Evolutionary conservation across 2,113 vertebrate species (phyloP).

Genomic region (Zonotrichia leucophrys): DNA sequence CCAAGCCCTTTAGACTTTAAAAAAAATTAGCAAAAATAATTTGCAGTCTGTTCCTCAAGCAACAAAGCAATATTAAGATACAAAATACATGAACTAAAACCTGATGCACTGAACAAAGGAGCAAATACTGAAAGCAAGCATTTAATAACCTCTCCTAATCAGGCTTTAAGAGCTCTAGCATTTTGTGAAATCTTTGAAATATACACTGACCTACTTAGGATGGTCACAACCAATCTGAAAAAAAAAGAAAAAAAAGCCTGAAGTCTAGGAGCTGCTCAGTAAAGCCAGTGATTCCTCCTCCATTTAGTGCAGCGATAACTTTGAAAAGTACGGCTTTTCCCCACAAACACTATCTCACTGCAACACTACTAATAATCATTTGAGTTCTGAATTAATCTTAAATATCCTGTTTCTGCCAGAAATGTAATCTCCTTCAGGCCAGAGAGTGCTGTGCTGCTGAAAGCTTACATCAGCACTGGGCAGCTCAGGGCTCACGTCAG

Average conservation of each 20-base stretch:
- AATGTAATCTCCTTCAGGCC: background rate
- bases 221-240: background rate
- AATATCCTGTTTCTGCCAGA: background rate
- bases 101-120: background rate
- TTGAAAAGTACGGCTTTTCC: background rate
- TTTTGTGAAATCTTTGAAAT: slow-evolving; percentile 23
- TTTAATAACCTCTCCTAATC: slow-evolving; percentile 20
- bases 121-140: background rate
- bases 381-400: background rate
- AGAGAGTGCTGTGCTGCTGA: background rate
- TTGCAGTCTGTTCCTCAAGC: background rate
- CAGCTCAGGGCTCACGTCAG: rapidly evolving
- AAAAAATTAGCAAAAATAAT: background rate
- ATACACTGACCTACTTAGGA: slow-evolving; percentile 53
- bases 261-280: background rate
- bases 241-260: background rate
- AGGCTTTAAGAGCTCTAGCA: slow-evolving; percentile 25
- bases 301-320: background rate
- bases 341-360: background rate
- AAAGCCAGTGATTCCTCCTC: background rate
- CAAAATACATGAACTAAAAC: background rate
- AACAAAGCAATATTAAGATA: background rate
- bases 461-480: background rate
- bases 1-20: background rate
- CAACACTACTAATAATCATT: background rate